Percentiles rank a stretch among this genome's conserved stretches.
Evolutionary conservation across 2,797 vertebrate species (phyloP).

Genomic region (Lutjanus campechanus): DNA sequence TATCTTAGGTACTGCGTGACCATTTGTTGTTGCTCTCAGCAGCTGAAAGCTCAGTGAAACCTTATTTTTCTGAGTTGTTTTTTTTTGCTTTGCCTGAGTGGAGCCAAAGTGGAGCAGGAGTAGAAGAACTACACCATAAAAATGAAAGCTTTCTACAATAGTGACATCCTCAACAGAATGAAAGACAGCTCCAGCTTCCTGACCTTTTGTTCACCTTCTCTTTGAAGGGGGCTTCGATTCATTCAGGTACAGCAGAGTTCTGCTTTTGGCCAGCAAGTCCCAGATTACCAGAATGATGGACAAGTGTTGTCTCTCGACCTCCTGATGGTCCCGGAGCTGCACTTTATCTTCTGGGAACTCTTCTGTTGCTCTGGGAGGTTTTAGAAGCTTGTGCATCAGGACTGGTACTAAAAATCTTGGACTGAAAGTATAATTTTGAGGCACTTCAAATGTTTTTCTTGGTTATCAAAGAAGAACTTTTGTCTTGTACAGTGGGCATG

Average conservation of each 20-base stretch:
- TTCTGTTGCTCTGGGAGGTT: neutral
- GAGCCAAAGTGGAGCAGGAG: neutral
- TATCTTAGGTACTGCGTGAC: neutral
- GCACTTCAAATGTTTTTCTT: neutral
- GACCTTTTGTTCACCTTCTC: constrained; percentile 26
- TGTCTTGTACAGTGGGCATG: neutral
- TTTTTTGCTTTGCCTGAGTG: neutral
- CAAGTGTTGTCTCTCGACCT: constrained; percentile 19
- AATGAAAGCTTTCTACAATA: neutral
- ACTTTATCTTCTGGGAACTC: neutral
- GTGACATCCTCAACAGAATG: constrained; percentile 3
- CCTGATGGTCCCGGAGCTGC: constrained; percentile 8
- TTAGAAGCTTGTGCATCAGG: neutral
- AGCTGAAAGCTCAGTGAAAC: neutral
- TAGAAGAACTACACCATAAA: neutral
- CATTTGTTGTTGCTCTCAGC: neutral
- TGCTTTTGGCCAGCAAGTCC: neutral
- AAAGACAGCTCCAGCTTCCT: neutral
- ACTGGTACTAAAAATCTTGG: neutral
- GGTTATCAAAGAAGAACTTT: neutral
- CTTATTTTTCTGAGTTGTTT: neutral
- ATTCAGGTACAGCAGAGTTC: neutral
- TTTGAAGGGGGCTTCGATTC: neutral
- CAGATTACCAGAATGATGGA: constrained; percentile 27
- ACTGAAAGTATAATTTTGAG: neutral